Percentiles rank a stretch among this genome's conserved stretches.
phyloP scores from a whole-genome alignment of 2,113 vertebrate species.

The Diadophis punctatus region DNA sequence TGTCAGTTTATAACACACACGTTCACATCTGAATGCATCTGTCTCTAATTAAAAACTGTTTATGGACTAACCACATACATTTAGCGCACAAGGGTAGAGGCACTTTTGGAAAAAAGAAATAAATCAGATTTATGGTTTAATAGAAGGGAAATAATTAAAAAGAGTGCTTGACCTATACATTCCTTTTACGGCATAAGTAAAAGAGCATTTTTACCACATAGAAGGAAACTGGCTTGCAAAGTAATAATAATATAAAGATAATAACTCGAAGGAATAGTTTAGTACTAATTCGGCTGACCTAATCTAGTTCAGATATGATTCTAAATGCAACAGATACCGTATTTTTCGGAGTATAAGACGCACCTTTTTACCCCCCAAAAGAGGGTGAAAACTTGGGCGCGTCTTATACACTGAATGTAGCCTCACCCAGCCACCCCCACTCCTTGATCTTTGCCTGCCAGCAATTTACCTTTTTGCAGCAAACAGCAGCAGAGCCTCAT shows the following conservation, averaged over 20 bases:
- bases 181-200: not conserved
- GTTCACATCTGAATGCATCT: constrained; percentile 71
- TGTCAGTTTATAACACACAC: constrained; percentile 70
- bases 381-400: too few species aligned
- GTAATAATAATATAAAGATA: not conserved
- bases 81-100: constrained; percentile 61
- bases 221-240: not conserved
- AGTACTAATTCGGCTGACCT: not conserved
- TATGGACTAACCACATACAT: constrained; percentile 64
- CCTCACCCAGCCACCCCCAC: too few species aligned
- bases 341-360: too few species aligned
- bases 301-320: not conserved
- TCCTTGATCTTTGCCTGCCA: too few species aligned
- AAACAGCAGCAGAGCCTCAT: too few species aligned
- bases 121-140: constrained; percentile 41
- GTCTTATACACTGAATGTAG: too few species aligned
- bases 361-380: too few species aligned
- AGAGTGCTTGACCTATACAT: constrained; percentile 47
- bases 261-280: not conserved
- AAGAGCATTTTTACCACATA: not conserved
- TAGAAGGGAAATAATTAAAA: constrained; percentile 66
- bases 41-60: constrained; percentile 79
- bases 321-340: not conserved
- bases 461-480: too few species aligned
- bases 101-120: constrained; percentile 31